Evolutionary conservation across 2,797 vertebrate genomes (phyloP).

Genomic region (Odontamblyopus rebecca): DNA sequence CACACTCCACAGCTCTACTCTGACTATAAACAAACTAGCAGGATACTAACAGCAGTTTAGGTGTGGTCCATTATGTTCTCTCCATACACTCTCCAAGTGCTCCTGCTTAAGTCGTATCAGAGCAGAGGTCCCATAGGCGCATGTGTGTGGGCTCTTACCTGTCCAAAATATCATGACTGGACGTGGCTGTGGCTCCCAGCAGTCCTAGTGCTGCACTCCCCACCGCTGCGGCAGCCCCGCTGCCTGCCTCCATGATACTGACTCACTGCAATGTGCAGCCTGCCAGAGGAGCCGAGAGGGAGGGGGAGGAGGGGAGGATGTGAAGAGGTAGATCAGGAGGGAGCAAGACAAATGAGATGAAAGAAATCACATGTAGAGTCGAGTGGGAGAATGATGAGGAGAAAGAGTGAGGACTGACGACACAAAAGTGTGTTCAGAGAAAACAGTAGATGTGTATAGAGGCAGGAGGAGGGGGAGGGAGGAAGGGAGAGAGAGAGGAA

Average conservation of each 20-base stretch:
- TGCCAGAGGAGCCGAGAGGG: slow-evolving; percentile 62
- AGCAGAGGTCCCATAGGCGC: background rate
- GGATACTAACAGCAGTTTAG: slow-evolving; percentile 50
- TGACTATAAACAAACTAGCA: slow-evolving; percentile 65
- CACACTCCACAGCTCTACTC: slow-evolving; percentile 21
- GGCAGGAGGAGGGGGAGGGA: slow-evolving; percentile 11
- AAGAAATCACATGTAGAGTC: slow-evolving; percentile 52
- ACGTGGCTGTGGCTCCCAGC: slow-evolving; percentile 75
- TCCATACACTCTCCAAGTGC: slow-evolving; percentile 16
- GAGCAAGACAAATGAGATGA: slow-evolving; percentile 50
- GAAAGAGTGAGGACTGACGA: slow-evolving; percentile 14
- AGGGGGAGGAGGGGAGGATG: slow-evolving; percentile 37
- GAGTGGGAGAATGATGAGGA: slow-evolving; percentile 31
- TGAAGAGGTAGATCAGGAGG: slow-evolving; percentile 57
- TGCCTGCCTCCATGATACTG: slow-evolving; percentile 85
- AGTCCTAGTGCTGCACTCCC: slow-evolving; percentile 79
- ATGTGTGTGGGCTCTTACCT: slow-evolving; percentile 67
- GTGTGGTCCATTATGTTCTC: slow-evolving; percentile 56
- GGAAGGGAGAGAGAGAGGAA: background rate
- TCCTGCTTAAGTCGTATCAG: slow-evolving; percentile 14
- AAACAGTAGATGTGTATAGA: slow-evolving; percentile 18
- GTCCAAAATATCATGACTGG: slow-evolving; percentile 81
- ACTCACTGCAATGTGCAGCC: slow-evolving; percentile 82
- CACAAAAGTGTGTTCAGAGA: slow-evolving; percentile 12
- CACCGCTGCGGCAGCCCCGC: slow-evolving; percentile 81